Evolutionary conservation across 2,888 invertebrate genomes (phyloP).

Genomic region (Trichogramma dendrolimi): DNA sequence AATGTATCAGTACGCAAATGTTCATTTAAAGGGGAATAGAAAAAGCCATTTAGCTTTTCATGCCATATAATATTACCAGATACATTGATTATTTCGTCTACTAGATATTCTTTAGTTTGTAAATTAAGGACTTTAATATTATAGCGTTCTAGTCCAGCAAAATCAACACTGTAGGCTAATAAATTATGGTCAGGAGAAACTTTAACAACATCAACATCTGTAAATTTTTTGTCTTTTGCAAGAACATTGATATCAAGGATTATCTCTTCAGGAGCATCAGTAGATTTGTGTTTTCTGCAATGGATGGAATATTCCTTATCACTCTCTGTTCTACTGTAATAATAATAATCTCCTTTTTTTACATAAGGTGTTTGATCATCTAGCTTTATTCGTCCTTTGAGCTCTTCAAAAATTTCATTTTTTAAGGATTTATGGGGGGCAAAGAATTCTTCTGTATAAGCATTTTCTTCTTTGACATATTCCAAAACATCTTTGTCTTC

Average conservation of each 20-base stretch:
- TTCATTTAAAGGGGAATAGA: constrained; percentile 1
- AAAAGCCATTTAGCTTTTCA: not conserved
- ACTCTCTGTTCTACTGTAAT: not conserved
- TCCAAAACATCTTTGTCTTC: not conserved
- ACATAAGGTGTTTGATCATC: not conserved
- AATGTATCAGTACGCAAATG: not conserved
- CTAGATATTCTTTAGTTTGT: not conserved
- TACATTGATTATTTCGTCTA: not conserved
- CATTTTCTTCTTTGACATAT: constrained; percentile 3
- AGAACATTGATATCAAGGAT: not conserved
- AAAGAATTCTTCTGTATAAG: not conserved
- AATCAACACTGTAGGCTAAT: constrained; percentile 1
- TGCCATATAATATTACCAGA: not conserved
- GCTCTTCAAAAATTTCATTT: not conserved
- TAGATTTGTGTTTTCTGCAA: not conserved
- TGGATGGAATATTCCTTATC: not conserved
- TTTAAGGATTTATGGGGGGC: not conserved
- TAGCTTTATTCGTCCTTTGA: not conserved
- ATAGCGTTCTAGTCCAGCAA: not conserved
- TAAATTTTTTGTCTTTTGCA: constrained; percentile 1
- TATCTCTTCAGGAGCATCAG: not conserved
- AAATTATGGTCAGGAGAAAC: constrained; percentile 1
- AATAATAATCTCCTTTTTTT: not conserved
- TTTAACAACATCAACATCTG: not conserved
- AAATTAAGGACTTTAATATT: not conserved